Percentiles rank a stretch among this genome's conserved stretches.
These are phyloP conservation scores for Drosophila multiciliata DNA, from an alignment of 2,888 invertebrate species.

Conservation along the genomic window DNA sequence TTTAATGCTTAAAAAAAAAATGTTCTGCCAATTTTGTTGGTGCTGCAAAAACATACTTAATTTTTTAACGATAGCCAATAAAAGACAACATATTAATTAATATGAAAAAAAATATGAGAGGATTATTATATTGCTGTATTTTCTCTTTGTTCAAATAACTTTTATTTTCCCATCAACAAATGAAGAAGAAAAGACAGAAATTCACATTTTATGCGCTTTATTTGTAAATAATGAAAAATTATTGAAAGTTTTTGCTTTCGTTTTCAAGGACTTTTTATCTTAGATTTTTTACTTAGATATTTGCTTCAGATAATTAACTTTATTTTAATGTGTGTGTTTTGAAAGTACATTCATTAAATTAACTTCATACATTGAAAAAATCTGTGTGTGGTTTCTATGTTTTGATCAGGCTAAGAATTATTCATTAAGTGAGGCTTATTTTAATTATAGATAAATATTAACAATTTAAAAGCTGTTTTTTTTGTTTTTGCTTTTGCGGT, in stretches of 20 bases:
- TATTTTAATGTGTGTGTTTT: constrained; percentile 32
- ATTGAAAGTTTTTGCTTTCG: constrained; percentile 1
- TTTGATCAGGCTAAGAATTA: constrained; percentile 28
- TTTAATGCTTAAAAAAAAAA: background rate
- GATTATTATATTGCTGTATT: no score
- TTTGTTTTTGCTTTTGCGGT: background rate
- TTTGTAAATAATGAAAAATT: constrained; percentile 44
- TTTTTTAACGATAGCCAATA: background rate
- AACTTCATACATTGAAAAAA: constrained; percentile 39
- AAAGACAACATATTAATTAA: background rate
- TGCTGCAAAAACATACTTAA: background rate
- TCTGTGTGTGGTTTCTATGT: constrained; percentile 19
- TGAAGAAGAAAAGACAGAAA: background rate
- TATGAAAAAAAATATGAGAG: background rate
- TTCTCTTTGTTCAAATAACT: background rate
- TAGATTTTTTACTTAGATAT: constrained; percentile 6
- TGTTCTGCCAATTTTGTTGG: background rate
- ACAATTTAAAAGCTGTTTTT: constrained; percentile 24
- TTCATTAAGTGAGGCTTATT: constrained; percentile 13
- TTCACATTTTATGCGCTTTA: constrained; percentile 32
- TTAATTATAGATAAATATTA: constrained; percentile 27
- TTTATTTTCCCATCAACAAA: constrained; percentile 4
- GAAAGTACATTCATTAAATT: constrained; percentile 53
- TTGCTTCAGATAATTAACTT: constrained; percentile 27
- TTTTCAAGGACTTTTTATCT: background rate